Evolutionary conservation across 2,888 invertebrate genomes (phyloP), one percentile per base, ranked within the genome.

Genomic region (Ectobius pallidus): DNA sequence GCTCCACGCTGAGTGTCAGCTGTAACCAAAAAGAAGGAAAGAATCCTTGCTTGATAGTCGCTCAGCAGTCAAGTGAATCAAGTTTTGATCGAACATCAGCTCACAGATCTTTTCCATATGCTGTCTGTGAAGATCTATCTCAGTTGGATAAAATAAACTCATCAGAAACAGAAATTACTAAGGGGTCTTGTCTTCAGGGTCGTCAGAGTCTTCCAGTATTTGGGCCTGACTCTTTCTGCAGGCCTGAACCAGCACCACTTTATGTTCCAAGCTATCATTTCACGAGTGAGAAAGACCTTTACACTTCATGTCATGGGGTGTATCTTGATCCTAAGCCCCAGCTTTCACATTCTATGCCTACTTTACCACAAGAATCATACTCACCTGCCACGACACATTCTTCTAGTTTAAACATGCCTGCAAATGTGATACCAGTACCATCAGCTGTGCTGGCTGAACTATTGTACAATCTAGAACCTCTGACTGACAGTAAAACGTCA

Each of bases 391-490:
- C 83, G 49, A 84, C 87, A 77, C 88, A 88, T 82, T 87, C 88
- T 76, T 87, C 87, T 78, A 85, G 85, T 22, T 80, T 88, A 78
- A 87, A 87, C 78, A 80, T 88, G 72, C 86, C 87, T 0, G 85
- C 86, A 20, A 83, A 83, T 75, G 79, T 83, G 2, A 74, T 84
- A 20, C 84, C 85, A 6, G 82, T 86, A n/a, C 87, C 88, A 0
- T 86, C 87, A 78, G 81, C 83, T 70, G 78, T 88, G 77, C 81
- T 86, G 27, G 87, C 86, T 1, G 87, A 87, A 79, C 77, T 88
- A 44, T 80, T 88, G 11, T 88, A 88, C 75, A 86, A 86, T 79
- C 82, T 80, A 46, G 83, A 84, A 32, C 81, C 80, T 11, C 11
- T 70, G 3, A 63, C 61, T 46, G 44, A 72, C 14, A 61, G n/a